Conservation (phyloP, 1,140 invertebrate species). For the Drosophila murphyi region DNA sequence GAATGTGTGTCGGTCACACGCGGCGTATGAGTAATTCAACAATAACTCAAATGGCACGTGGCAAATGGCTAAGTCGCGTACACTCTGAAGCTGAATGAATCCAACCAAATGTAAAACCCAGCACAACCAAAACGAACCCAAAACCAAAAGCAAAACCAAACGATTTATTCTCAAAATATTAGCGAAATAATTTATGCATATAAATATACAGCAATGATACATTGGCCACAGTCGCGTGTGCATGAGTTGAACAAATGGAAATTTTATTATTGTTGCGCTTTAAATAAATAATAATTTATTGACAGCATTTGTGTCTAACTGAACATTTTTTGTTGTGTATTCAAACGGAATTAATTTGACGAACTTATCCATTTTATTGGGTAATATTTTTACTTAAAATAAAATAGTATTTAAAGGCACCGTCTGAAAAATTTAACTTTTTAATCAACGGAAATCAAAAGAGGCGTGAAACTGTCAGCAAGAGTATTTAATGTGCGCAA, state of each 20-base stretch:
- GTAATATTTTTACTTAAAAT: too few relatives aligned
- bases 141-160: neutral
- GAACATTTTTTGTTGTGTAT: neutral
- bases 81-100: constrained; percentile 21
- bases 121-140: neutral
- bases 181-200: constrained; percentile 40
- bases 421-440: neutral
- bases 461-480: neutral
- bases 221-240: constrained; percentile 8
- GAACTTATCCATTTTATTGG: too few relatives aligned
- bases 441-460: neutral
- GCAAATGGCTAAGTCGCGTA: constrained; percentile 49
- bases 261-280: constrained; percentile 40
- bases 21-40: constrained; percentile 65
- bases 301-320: neutral
- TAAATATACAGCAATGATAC: constrained; percentile 12
- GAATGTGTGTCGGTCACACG: constrained; percentile 24
- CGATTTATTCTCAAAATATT: neutral
- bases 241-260: constrained; percentile 9
- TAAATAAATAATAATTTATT: constrained; percentile 64
- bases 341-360: too few relatives aligned
- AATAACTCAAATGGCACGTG: constrained; percentile 34
- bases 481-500: constrained; percentile 1
- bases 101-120: neutral
- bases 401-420: too few relatives aligned